Evolutionary conservation across 2,113 vertebrate species (phyloP).

Genomic region (Oncorhynchus nerka): DNA sequence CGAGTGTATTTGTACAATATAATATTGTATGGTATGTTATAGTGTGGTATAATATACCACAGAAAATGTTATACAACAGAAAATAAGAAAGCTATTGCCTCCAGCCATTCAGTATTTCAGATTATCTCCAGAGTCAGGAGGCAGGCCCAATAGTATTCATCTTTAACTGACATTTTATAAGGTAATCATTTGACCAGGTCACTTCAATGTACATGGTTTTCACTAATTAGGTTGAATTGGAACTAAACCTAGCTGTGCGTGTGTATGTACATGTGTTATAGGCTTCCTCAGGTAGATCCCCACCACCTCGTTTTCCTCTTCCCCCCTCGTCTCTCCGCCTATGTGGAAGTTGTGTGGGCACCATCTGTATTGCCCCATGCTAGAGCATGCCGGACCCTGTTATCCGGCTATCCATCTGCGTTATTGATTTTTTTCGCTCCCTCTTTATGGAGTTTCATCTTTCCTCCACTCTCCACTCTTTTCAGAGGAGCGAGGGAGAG

Average conservation of each 20-base stretch:
- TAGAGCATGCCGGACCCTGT: conserved; percentile 77
- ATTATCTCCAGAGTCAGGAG: not conserved
- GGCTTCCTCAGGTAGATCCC: conserved; percentile 63
- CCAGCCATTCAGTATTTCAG: conserved; percentile 27
- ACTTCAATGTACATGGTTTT: conserved; percentile 1
- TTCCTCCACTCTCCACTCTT: conserved; percentile 63
- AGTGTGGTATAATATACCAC: too few species aligned
- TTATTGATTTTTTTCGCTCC: conserved; percentile 73
- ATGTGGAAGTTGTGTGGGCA: conserved; percentile 78
- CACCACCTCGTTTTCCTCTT: conserved; percentile 60
- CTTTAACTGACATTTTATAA: conserved; percentile 12
- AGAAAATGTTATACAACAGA: too few species aligned
- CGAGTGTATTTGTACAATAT: too few species aligned
- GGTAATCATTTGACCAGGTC: conserved; percentile 3
- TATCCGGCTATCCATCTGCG: conserved; percentile 79
- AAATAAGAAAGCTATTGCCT: conserved; percentile 11
- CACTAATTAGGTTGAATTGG: not conserved
- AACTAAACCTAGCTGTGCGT: not conserved
- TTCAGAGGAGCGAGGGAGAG: conserved; percentile 44
- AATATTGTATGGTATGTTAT: too few species aligned
- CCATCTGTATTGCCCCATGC: conserved; percentile 77
- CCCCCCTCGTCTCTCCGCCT: conserved; percentile 58
- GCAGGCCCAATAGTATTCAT: too few species aligned
- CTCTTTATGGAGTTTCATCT: conserved; percentile 78
- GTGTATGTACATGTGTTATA: conserved; percentile 36